A percentile compares a stretch with the other conserved stretches of the same genome.
These are phyloP conservation scores for Endotricha flammealis DNA, from an alignment of 2,888 invertebrate species.

Conservation along the genomic window DNA sequence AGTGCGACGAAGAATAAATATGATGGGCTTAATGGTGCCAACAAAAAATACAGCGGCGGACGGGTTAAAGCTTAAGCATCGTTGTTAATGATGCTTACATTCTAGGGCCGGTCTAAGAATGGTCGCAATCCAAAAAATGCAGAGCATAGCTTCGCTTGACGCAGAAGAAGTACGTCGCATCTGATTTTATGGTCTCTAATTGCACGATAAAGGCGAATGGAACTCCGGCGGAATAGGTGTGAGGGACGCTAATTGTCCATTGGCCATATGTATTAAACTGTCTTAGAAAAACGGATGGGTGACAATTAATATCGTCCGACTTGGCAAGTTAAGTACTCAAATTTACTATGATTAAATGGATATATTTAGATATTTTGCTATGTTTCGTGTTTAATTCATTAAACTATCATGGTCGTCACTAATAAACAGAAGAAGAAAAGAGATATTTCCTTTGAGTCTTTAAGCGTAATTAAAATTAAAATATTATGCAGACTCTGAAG, in stretches of 20 bases:
- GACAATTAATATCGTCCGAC: no score
- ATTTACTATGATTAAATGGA: no score
- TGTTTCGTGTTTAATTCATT: no score
- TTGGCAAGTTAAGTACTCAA: no score
- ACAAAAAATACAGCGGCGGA: slow-evolving; percentile 11
- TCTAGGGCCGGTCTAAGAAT: slow-evolving; percentile 5
- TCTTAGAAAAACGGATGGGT: not conserved
- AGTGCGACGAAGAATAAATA: slow-evolving; percentile 4
- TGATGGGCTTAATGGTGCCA: slow-evolving; percentile 8
- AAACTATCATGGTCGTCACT: no score
- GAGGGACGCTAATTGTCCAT: slow-evolving; percentile 5
- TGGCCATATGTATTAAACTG: not conserved
- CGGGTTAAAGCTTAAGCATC: slow-evolving; percentile 4
- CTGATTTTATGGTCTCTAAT: slow-evolving; percentile 26
- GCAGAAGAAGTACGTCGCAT: slow-evolving; percentile 7
- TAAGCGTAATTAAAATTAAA: no score
- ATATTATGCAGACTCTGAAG: no score
- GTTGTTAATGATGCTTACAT: slow-evolving; percentile 5
- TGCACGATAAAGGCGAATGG: slow-evolving; percentile 24
- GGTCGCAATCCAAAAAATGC: slow-evolving; percentile 10
- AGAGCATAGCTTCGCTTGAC: slow-evolving; percentile 1
- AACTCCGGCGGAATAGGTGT: slow-evolving; percentile 4
- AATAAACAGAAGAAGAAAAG: no score
- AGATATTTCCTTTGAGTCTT: no score
- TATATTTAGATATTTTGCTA: no score